Base-by-base conservation (phyloP, 2,888 invertebrate genomes). In the Caenorhabditis wallacei region DNA sequence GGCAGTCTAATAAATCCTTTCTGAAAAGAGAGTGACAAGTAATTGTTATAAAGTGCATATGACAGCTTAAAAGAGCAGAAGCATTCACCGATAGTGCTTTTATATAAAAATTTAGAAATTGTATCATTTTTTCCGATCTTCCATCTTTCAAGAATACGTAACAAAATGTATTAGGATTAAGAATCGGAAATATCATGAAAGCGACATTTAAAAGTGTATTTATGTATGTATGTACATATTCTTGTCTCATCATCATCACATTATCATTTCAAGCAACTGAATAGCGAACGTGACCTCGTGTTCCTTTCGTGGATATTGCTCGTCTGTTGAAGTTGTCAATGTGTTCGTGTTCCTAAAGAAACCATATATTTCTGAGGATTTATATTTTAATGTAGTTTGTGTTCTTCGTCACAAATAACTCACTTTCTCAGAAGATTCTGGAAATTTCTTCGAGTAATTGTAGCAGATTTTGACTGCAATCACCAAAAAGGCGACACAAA, bases 401-500 rank as follows among this genome's bases (percentile, higher is more conserved):
- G 10, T 13, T 4, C 51, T 35, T 11, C 5, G n/a, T n/a, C n/a
- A n/a, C n/a, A n/a, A n/a, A 51, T 16, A 35, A n/a, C 59, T 61
- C 10, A 79, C 78, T 26, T 79, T 79, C 13, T 63, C 70, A 13
- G 70, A 43, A 24, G 78, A 26, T 56, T 69, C 75, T 40, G 80
- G 80, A 37, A 81, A 81, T 35, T 74, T 75, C 30, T 69, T 68
- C 37, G 80, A 80, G 46, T 80, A 80, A 22, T 80, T 80, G n/a
- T 80, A 80, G 30, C 80, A 80, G 16, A 80, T 61, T 57, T 80
- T 80, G 68, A 80, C 69, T 13, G 80, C 80, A 43, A 80, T 63
- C 7, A 72, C 37, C 18, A 80, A 54, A 46, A 80, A 74, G 5
- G 48, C 56, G 18, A 68, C 30, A 46, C 80, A 80, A 37, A 72